Evolutionary conservation across 2,888 invertebrate species (phyloP).

Genomic region (Euproctis similis): DNA sequence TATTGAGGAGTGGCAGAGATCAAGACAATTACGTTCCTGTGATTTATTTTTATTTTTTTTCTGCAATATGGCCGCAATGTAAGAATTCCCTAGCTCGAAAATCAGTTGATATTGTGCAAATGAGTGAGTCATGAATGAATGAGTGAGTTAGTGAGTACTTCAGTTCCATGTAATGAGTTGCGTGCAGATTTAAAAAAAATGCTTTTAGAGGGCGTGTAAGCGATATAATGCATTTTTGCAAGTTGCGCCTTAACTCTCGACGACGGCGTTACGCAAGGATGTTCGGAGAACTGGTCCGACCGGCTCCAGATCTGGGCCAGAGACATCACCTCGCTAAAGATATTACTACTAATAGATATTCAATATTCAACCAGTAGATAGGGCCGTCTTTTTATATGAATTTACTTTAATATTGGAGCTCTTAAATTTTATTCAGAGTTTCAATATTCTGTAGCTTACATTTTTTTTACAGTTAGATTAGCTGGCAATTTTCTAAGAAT

Average conservation of each 20-base stretch:
- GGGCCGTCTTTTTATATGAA: no score
- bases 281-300: constrained; percentile 63
- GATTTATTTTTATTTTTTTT: constrained; percentile 58
- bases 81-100: constrained; percentile 47
- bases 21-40: constrained; percentile 59
- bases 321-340: constrained; percentile 65
- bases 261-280: constrained; percentile 64
- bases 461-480: no score
- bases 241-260: constrained; percentile 36
- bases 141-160: constrained; percentile 32
- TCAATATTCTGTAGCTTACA: no score
- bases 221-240: constrained; percentile 69
- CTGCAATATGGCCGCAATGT: constrained; percentile 41
- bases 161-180: constrained; percentile 48
- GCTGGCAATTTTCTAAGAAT: no score
- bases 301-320: constrained; percentile 70
- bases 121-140: constrained; percentile 38
- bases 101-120: constrained; percentile 56
- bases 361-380: constrained; percentile 42
- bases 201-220: constrained; percentile 59
- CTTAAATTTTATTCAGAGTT: no score
- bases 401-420: no score
- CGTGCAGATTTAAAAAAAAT: constrained; percentile 55
- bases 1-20: constrained; percentile 56
- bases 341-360: constrained; percentile 70